phyloP scores from a whole-genome alignment of 1,140 invertebrate genomes.

The Bombus pascuorum region DNA sequence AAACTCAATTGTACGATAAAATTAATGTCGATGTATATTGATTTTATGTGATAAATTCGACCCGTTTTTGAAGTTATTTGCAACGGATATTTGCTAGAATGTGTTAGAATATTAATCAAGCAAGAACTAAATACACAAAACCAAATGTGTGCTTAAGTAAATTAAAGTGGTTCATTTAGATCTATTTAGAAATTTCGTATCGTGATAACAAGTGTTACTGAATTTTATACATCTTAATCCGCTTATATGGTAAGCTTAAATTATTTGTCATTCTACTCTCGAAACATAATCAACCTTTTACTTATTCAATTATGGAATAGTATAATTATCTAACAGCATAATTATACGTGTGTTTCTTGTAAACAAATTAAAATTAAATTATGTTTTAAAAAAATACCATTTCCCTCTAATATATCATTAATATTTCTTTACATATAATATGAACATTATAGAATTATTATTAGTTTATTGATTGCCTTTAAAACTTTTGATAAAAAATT shows the following conservation, averaged over 20 bases:
- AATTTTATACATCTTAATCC: background rate
- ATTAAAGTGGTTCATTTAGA: background rate
- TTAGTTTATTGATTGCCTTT: too few relatives aligned
- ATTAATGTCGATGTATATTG: background rate
- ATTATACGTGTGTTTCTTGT: background rate
- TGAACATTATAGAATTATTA: too few relatives aligned
- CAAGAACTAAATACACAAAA: background rate
- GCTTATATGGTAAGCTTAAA: background rate
- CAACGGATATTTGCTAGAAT: background rate
- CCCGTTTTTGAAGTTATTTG: background rate
- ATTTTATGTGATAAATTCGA: too few relatives aligned
- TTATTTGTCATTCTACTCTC: too few relatives aligned
- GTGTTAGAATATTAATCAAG: background rate
- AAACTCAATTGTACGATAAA: background rate
- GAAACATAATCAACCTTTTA: too few relatives aligned
- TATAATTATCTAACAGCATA: background rate
- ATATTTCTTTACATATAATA: background rate
- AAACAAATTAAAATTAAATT: background rate
- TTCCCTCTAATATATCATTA: background rate
- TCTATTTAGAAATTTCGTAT: background rate
- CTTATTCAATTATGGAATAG: background rate
- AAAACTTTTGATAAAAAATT: too few relatives aligned
- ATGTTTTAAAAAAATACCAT: background rate
- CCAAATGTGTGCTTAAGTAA: background rate
- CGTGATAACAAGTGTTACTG: too few relatives aligned